phyloP scores from a whole-genome alignment of 2,797 vertebrate species.

The Chelmon rostratus region DNA sequence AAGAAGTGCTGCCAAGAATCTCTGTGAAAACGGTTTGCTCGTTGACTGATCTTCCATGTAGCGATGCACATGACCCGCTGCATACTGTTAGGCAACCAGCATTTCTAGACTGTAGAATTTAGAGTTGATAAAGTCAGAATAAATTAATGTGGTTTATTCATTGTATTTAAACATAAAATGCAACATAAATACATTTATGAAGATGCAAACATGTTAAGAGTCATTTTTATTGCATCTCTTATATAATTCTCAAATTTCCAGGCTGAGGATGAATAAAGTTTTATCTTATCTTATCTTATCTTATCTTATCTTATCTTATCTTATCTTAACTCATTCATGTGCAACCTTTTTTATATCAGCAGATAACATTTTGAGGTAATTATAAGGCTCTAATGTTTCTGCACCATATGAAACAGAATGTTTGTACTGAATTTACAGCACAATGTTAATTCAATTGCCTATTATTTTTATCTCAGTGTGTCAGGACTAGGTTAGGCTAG shows the following conservation, averaged over 20 bases:
- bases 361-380: background rate
- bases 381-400: background rate
- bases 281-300: too few species aligned
- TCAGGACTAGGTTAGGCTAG: too few species aligned
- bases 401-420: background rate
- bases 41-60: constrained; percentile 49
- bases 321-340: too few species aligned
- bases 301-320: too few species aligned
- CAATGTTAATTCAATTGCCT: background rate
- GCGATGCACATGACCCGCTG: constrained; percentile 29
- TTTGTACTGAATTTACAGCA: too few species aligned
- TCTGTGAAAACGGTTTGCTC: constrained; percentile 38
- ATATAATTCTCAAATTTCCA: too few species aligned
- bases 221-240: too few species aligned
- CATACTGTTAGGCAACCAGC: constrained; percentile 3
- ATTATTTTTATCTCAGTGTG: background rate
- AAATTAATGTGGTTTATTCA: background rate
- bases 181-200: background rate
- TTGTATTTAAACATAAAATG: background rate
- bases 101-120: constrained; percentile 16
- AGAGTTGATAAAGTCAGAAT: constrained; percentile 8
- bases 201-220: background rate
- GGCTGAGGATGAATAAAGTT: too few species aligned
- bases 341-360: background rate
- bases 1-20: constrained; percentile 46